Evolutionary conservation across 2,797 vertebrate species (phyloP).

Genomic region (Dicrostonyx torquatus): DNA sequence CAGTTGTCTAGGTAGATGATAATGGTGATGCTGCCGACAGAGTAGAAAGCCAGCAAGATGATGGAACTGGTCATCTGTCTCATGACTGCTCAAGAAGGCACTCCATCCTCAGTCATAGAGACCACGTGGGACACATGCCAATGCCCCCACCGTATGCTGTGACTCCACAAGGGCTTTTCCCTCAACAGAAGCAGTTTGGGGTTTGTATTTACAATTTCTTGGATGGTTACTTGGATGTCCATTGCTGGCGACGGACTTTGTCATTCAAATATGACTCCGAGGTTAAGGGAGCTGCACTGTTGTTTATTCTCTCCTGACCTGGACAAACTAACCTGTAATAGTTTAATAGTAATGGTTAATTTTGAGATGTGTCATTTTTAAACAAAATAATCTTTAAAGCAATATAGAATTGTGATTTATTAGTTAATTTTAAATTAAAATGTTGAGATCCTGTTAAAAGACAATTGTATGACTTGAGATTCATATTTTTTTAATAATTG

Average conservation of each 20-base stretch:
- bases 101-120: background rate
- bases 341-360: slow-evolving; percentile 72
- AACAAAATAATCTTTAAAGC: slow-evolving; percentile 76
- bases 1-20: slow-evolving; percentile 39
- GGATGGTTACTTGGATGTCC: slow-evolving; percentile 82
- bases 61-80: background rate
- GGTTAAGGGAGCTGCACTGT: slow-evolving; percentile 82
- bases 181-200: slow-evolving; percentile 70
- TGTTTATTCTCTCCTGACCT: slow-evolving; percentile 75
- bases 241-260: slow-evolving; percentile 88
- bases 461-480: slow-evolving; percentile 71
- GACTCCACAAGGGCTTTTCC: slow-evolving; percentile 67
- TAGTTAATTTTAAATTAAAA: slow-evolving; percentile 81
- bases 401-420: slow-evolving; percentile 83
- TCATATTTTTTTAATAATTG: slow-evolving; percentile 60
- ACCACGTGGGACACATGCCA: background rate
- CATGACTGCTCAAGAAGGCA: slow-evolving; percentile 35
- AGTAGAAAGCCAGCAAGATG: slow-evolving; percentile 19
- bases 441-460: slow-evolving; percentile 70
- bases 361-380: slow-evolving; percentile 74
- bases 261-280: slow-evolving; percentile 79
- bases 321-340: slow-evolving; percentile 80
- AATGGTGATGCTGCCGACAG: slow-evolving; percentile 44
- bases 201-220: slow-evolving; percentile 74
- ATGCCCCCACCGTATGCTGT: slow-evolving; percentile 1